Percentiles rank a stretch among this genome's conserved stretches.
These are phyloP conservation scores for Petrophora chlorosata DNA, from an alignment of 2,888 invertebrate species.

Conservation along the genomic window DNA sequence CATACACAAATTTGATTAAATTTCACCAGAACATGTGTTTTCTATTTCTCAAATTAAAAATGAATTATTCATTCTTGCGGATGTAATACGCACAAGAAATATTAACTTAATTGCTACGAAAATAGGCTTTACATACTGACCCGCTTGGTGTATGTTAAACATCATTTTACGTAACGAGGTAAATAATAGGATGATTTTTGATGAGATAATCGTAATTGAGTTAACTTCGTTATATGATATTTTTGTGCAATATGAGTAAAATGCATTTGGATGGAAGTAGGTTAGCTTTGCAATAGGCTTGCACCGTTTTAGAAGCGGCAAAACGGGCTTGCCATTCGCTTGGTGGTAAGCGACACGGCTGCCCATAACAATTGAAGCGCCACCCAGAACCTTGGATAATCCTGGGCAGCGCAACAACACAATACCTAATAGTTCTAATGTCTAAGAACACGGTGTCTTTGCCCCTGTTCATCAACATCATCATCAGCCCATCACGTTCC, in stretches of 20 bases:
- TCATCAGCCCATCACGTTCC: no score
- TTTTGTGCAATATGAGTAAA: neutral
- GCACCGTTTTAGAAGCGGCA: no score
- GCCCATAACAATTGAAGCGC: no score
- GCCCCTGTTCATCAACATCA: no score
- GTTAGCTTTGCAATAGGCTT: no score
- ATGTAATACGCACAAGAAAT: conserved; percentile 22
- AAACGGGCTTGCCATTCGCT: no score
- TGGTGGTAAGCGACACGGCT: no score
- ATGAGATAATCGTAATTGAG: conserved; percentile 19
- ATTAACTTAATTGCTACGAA: conserved; percentile 23
- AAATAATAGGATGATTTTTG: conserved; percentile 20
- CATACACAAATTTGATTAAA: neutral
- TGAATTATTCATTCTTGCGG: conserved; percentile 21
- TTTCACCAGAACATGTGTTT: conserved; percentile 6
- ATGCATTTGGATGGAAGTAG: neutral
- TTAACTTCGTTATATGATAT: conserved; percentile 8
- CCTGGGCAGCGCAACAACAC: no score
- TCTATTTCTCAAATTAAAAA: conserved; percentile 2
- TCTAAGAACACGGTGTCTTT: no score
- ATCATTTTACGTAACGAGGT: conserved; percentile 26
- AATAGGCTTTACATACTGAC: conserved; percentile 22
- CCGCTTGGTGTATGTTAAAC: conserved; percentile 21
- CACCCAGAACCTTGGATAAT: no score
- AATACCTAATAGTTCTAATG: no score